phyloP scores from a whole-genome alignment of 2,113 vertebrate genomes.

The Toxostoma redivivum region DNA sequence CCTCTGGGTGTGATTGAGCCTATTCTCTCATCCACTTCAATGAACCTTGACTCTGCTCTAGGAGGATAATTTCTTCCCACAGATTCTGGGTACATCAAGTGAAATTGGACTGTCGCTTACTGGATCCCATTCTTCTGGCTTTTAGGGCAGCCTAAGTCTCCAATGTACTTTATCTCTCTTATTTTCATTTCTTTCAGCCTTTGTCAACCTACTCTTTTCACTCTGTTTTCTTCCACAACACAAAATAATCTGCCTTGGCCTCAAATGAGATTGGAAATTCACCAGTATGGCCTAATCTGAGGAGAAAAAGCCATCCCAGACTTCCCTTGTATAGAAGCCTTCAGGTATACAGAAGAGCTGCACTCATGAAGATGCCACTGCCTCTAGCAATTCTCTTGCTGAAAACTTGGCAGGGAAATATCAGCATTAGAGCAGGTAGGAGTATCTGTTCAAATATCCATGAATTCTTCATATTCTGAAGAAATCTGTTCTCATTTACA shows the following conservation, averaged over 20 bases:
- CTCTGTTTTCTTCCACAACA: background rate
- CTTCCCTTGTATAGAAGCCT: background rate
- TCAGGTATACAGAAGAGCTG: background rate
- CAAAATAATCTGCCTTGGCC: background rate
- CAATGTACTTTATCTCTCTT: background rate
- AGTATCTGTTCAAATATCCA: background rate
- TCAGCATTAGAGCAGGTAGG: background rate
- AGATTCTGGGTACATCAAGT: background rate
- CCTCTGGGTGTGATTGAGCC: background rate
- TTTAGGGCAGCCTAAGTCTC: background rate
- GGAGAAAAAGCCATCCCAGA: background rate
- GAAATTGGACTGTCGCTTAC: background rate
- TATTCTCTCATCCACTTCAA: conserved; percentile 10
- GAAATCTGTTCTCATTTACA: background rate
- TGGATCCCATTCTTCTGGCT: background rate
- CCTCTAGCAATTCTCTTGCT: background rate
- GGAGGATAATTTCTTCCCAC: background rate
- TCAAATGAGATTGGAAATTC: background rate
- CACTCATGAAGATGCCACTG: background rate
- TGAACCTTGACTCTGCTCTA: background rate
- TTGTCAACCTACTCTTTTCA: background rate
- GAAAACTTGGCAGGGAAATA: background rate
- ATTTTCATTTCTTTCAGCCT: background rate
- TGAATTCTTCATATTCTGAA: background rate
- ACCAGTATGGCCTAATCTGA: background rate